phyloP scores from a whole-genome alignment of 2,888 invertebrate genomes.

The Timema podura region DNA sequence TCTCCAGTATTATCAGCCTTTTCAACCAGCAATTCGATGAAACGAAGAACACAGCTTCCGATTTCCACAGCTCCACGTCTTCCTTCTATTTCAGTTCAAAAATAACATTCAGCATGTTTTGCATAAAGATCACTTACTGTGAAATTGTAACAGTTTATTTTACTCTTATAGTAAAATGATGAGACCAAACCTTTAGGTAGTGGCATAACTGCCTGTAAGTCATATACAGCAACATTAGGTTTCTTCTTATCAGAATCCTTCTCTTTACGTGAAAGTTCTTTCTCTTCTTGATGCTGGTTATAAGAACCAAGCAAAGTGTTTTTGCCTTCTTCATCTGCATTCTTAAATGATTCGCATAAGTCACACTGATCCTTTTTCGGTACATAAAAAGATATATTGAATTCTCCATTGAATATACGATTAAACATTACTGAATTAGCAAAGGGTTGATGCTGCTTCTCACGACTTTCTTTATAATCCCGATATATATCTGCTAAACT shows the following conservation, averaged over 20 bases:
- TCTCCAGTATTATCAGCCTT: conserved; percentile 25
- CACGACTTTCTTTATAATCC: no score
- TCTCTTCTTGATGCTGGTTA: conserved; percentile 34
- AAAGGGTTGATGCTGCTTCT: no score
- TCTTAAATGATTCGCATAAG: no score
- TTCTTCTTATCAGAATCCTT: conserved; percentile 37
- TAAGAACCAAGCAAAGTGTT: conserved; percentile 33
- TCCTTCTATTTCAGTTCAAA: conserved; percentile 38
- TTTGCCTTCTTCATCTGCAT: conserved; percentile 34
- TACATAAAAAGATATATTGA: no score
- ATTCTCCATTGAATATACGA: no score
- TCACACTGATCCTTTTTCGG: no score
- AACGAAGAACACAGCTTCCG: conserved; percentile 33
- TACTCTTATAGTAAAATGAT: no score
- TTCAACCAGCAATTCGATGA: conserved; percentile 26
- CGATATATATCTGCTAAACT: no score
- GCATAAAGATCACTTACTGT: no score
- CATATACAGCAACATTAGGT: conserved; percentile 35
- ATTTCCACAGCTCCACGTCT: conserved; percentile 32
- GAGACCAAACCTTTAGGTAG: conserved; percentile 37
- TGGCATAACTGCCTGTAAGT: conserved; percentile 40
- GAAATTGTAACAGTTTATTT: no score
- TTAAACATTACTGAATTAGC: no score
- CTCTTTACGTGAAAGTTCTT: conserved; percentile 32
- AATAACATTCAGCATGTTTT: conserved; percentile 35